Evolutionary conservation across 1,140 invertebrate genomes (phyloP).

Genomic region (Atopsyche davidsoni): DNA sequence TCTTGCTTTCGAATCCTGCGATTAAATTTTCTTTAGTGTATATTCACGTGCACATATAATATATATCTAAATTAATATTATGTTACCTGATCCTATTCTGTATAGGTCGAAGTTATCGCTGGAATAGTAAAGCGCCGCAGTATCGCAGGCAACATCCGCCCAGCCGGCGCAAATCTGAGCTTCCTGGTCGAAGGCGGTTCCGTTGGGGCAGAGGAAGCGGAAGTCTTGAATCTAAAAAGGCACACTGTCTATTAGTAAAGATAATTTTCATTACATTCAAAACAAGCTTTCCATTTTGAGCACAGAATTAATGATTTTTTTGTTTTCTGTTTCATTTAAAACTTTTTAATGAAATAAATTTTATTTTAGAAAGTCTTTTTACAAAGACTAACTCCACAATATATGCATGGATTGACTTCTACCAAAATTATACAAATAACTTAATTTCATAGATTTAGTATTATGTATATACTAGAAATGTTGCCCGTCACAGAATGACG

Average conservation of each 20-base stretch:
- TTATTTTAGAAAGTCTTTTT: too few species aligned
- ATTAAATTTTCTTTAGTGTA: not conserved
- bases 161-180: slow-evolving; percentile 87
- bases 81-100: slow-evolving; percentile 64
- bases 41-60: not conserved
- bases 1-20: slow-evolving; percentile 55
- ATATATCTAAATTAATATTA: not conserved
- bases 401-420: too few species aligned
- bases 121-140: slow-evolving; percentile 68
- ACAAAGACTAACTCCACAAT: too few species aligned
- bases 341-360: too few species aligned
- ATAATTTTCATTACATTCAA: not conserved
- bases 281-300: not conserved
- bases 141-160: slow-evolving; percentile 81
- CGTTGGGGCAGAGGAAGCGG: slow-evolving; percentile 85
- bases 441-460: too few species aligned
- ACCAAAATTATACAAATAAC: too few species aligned
- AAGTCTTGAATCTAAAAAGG: slow-evolving; percentile 63
- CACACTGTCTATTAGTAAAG: not conserved
- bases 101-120: slow-evolving; percentile 81
- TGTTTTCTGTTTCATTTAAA: too few species aligned
- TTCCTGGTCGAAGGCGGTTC: slow-evolving; percentile 88
- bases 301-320: too few species aligned
- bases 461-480: too few species aligned
- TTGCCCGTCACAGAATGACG: too few species aligned